phyloP scores from a whole-genome alignment of 1,140 invertebrate genomes.

The Drosophila gunungcola region DNA sequence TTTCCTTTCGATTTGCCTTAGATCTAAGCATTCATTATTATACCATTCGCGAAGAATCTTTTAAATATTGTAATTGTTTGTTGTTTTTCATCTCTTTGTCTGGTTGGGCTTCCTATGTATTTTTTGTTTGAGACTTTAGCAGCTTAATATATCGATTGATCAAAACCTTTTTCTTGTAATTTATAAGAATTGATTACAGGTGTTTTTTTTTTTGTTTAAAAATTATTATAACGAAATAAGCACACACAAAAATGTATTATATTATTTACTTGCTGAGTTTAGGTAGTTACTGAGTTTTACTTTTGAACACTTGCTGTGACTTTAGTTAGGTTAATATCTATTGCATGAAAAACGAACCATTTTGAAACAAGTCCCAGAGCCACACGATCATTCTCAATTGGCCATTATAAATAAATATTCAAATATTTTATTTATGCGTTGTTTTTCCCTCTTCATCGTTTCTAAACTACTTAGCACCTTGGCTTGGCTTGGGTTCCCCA shows the following conservation, averaged over 20 bases:
- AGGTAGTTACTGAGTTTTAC: conserved; percentile 60
- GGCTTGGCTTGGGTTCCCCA: conserved; percentile 37
- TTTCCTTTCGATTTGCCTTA: conserved; percentile 62
- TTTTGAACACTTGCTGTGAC: conserved; percentile 77
- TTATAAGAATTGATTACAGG: conserved; percentile 18
- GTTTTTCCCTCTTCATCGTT: conserved; percentile 2
- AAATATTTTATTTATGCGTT: neutral
- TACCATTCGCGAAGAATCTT: conserved; percentile 43
- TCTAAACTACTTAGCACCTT: conserved; percentile 67
- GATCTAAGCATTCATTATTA: conserved; percentile 59
- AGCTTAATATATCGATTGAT: conserved; percentile 16
- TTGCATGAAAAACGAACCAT: conserved; percentile 38
- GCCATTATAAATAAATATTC: neutral
- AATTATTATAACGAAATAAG: conserved; percentile 46
- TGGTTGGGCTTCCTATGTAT: conserved; percentile 26
- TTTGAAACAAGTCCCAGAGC: conserved; percentile 29
- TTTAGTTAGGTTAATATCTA: conserved; percentile 65
- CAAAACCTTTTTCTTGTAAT: conserved; percentile 19
- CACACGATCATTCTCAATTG: conserved; percentile 4
- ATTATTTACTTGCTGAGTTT: conserved; percentile 40
- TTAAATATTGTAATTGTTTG: conserved; percentile 47
- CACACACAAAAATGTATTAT: conserved; percentile 31
- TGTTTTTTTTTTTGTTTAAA: conserved; percentile 23
- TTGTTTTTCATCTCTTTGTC: conserved; percentile 12
- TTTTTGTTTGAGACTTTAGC: conserved; percentile 20